These are phyloP conservation scores for Stegana nigrithorax DNA, from an alignment of 2,888 invertebrate species.

Conservation along the genomic window DNA sequence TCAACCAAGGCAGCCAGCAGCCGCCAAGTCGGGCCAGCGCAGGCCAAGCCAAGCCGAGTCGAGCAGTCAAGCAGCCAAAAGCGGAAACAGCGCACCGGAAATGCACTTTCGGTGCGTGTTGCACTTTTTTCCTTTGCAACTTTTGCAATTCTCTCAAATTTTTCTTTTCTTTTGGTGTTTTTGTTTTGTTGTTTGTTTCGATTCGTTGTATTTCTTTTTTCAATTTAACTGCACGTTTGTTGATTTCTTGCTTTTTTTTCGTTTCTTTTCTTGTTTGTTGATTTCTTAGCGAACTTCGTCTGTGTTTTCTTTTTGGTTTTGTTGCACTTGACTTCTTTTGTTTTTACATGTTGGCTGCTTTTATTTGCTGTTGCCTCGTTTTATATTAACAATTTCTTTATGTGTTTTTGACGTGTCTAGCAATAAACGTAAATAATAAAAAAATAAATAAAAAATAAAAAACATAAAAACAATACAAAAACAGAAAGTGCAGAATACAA, in stretches of 20 bases:
- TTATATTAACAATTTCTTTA: not conserved
- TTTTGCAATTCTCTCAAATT: not conserved
- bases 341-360: no score
- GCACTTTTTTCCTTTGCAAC: no score
- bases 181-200: not conserved
- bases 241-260: no score
- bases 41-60: no score
- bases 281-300: no score
- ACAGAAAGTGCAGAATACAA: not conserved
- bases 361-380: no score
- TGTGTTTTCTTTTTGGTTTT: no score
- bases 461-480: not conserved
- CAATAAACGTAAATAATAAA: not conserved
- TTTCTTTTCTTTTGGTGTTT: not conserved
- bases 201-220: no score
- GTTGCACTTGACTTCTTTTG: not conserved
- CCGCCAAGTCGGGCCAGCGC: not conserved
- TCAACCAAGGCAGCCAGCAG: not conserved
- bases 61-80: not conserved
- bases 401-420: not conserved
- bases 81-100: slow-evolving; percentile 16
- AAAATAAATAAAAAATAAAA: not conserved
- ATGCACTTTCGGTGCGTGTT: slow-evolving; percentile 17
- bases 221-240: no score
- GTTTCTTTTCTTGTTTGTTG: no score